These are phyloP conservation scores for Eulithis prunata DNA, from an alignment of 2,888 invertebrate species.

Conservation along the genomic window DNA sequence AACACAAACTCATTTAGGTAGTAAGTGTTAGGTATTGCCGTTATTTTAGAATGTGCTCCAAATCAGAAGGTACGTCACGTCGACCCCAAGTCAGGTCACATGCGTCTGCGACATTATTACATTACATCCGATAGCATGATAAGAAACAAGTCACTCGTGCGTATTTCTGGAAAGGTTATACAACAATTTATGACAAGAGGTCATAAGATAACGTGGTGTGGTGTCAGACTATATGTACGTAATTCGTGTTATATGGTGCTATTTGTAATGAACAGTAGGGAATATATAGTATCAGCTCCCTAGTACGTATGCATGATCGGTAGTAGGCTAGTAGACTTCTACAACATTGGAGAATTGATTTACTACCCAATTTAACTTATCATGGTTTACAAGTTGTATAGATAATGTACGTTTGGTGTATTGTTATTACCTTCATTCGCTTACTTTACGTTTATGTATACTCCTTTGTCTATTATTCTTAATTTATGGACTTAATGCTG, in stretches of 20 bases:
- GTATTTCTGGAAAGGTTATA: constrained; percentile 58
- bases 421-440: background rate
- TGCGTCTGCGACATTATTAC: constrained; percentile 47
- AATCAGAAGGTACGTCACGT: constrained; percentile 52
- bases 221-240: constrained; percentile 50
- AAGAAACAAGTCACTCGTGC: constrained; percentile 52
- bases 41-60: constrained; percentile 28
- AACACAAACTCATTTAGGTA: background rate
- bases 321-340: background rate
- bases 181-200: constrained; percentile 57
- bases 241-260: constrained; percentile 29
- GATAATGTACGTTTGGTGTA: background rate
- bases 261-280: constrained; percentile 26
- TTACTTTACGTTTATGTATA: too few relatives aligned
- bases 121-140: constrained; percentile 63
- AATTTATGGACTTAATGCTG: too few relatives aligned
- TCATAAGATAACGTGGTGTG: constrained; percentile 58
- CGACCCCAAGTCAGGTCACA: constrained; percentile 59
- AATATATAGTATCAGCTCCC: background rate
- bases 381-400: background rate
- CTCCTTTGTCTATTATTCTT: too few relatives aligned
- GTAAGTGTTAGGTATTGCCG: background rate
- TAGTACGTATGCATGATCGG: too few relatives aligned
- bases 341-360: background rate
- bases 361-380: background rate